Evolutionary conservation across 2,888 invertebrate species (phyloP).

Genomic region (Zeuzera pyrina): DNA sequence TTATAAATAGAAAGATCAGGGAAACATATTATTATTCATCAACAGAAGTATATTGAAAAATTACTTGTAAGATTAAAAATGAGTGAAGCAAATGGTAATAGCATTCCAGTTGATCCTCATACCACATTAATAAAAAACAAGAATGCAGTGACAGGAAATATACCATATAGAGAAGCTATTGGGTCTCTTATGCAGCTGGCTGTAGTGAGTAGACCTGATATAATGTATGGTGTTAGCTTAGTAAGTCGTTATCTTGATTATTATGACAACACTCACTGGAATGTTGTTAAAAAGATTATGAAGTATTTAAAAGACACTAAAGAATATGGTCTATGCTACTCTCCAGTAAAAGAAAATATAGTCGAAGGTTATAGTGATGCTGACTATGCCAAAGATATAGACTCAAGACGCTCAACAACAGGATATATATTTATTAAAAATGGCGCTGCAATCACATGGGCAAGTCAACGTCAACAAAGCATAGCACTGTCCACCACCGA

Average conservation of each 20-base stretch:
- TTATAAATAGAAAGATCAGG: slow-evolving; percentile 7
- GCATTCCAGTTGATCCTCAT: slow-evolving; percentile 8
- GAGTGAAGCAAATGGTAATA: slow-evolving; percentile 7
- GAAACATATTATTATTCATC: slow-evolving; percentile 9
- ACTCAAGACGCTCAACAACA: slow-evolving; percentile 5
- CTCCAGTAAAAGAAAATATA: too few species aligned
- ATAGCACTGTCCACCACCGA: slow-evolving; percentile 10
- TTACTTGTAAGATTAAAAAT: slow-evolving; percentile 6
- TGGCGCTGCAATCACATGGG: too few species aligned
- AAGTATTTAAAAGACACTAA: slow-evolving; percentile 12
- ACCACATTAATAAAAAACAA: not conserved
- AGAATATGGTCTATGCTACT: too few species aligned
- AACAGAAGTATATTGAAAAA: slow-evolving; percentile 7
- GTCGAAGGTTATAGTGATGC: too few species aligned
- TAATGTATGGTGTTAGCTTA: slow-evolving; percentile 13
- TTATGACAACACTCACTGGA: too few species aligned
- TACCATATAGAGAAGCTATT: slow-evolving; percentile 14
- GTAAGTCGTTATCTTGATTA: slow-evolving; percentile 13
- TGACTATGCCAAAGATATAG: slow-evolving; percentile 8
- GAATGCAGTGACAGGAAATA: slow-evolving; percentile 3
- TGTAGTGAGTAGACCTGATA: slow-evolving; percentile 14
- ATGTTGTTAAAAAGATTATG: too few species aligned
- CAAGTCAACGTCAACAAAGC: slow-evolving; percentile 5
- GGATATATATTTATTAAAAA: too few species aligned
- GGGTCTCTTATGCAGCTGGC: slow-evolving; percentile 15